Evolutionary conservation across 2,797 vertebrate genomes (phyloP), one percentile per base, ranked within the genome.

Genomic region (Apogon hyalosoma): DNA sequence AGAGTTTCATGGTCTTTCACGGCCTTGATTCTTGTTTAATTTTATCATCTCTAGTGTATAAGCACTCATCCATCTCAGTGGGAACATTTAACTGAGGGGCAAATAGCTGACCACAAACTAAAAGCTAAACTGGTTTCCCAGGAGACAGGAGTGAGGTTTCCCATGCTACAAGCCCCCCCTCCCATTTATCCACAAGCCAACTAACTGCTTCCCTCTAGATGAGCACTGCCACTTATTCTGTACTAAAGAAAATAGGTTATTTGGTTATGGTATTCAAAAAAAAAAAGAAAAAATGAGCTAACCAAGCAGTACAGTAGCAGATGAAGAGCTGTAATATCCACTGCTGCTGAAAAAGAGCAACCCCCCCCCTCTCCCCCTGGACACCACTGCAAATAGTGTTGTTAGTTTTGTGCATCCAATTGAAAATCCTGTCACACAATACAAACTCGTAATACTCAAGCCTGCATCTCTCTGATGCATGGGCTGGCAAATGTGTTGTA

Each of bases 41-140:
- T 73, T 71, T 67, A 81, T 83, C 71, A 67, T 79, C 67, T 70
- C 55, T n/a, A 18, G 47, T 38, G 43, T 49, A 54, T 3, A 14
- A 72, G 69, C 54, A 68, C 62, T 80, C 69, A 68, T 56, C 63
- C 59, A 74, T 69, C 75, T 83, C 81, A 77, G 61, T 77, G 63
- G 63, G 70, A 86, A 74, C 73, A 73, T 83, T 79, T 82, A 71
- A 83, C 76, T 50, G 51, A 77, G 70, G 80, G 79, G 85, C 79
- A 79, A 87, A 89, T 84, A 86, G 77, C 75, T 82, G 80, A 88
- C 83, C 79, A 70, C 75, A 87, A 79, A 52, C 79, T 64, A 73
- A 81, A 81, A 62, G 73, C 83, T 76, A 59, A 67, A 72, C 74
- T 73, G 80, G 92, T 92, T 87, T 89, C 91, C 88, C 72, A 64